Evolutionary conservation across 2,888 invertebrate species (phyloP), one percentile per base, ranked within the genome.

Genomic region (Epiperipatus broadwayi): DNA sequence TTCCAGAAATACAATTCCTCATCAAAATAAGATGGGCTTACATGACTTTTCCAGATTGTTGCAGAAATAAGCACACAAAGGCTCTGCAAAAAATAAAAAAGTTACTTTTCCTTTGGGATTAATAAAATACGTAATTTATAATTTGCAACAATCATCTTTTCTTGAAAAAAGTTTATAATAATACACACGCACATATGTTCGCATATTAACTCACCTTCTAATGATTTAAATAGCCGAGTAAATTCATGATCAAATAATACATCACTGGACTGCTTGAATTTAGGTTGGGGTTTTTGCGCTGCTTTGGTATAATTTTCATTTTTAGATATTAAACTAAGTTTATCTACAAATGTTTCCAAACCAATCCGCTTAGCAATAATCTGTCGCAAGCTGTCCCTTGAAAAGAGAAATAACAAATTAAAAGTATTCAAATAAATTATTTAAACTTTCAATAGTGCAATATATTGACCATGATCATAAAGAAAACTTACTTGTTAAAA

Each of bases 191-290:
- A n/a, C n/a, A n/a, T n/a, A n/a, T n/a, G n/a, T n/a, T n/a, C n/a
- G n/a, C n/a, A 29, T 15, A 29, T 10, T 10, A 25, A 45, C 27
- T 43, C 36, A 49, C 52, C 49, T 54, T 66, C 66, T 37, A 62
- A 49, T 37, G 52, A 56, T 48, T 87, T 93, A 57, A 85, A 83
- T 19, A 93, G 65, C 53, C 75, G 73, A 52, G 91, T 89, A 64
- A 93, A 97, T 61, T 91, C 85, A 56, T 81, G 84, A 59, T 97
- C 95, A 29, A 97, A 68, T 39, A 91, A 64, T 14, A 93, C 67
- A 45, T 93, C 89, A 1, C 65, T 64, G 3, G 80, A 64, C 39
- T 70, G 65, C 56, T 74, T 75, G 8, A 76, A 78, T 31, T 74
- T 68, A 21, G 83, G 71, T 60, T 93, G 89, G 1, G 95, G 89